Conservation (phyloP, 2,888 invertebrate species). For the Brassicogethes aeneus region DNA sequence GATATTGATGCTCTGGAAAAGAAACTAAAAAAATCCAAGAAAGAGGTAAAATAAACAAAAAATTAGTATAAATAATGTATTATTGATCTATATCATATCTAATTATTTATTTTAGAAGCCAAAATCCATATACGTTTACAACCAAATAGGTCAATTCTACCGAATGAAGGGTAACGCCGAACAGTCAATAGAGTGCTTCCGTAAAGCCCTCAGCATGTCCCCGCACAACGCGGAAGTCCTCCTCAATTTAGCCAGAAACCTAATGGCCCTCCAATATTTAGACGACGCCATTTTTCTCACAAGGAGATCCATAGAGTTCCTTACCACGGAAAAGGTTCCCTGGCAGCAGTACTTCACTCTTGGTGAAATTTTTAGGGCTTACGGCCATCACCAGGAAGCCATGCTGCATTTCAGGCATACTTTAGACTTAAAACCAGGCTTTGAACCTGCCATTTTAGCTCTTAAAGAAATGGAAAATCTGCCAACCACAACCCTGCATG, state of each 20-base stretch:
- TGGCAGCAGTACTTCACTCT: constrained; percentile 90
- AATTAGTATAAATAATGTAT: constrained; percentile 1
- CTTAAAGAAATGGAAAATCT: constrained; percentile 75
- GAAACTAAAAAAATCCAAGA: constrained; percentile 66
- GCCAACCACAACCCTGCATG: constrained; percentile 72
- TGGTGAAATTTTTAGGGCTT: constrained; percentile 86
- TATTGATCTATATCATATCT: constrained; percentile 1
- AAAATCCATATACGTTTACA: constrained; percentile 75
- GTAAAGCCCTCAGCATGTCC: constrained; percentile 73
- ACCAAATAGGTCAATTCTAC: constrained; percentile 89
- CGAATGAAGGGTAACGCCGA: constrained; percentile 81
- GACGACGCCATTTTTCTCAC: constrained; percentile 87
- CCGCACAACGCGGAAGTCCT: constrained; percentile 83
- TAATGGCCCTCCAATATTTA: constrained; percentile 78
- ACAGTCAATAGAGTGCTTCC: constrained; percentile 82
- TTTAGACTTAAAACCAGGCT: constrained; percentile 75
- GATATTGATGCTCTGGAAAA: constrained; percentile 68
- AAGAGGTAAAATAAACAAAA: constrained; percentile 45
- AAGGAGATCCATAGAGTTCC: constrained; percentile 73
- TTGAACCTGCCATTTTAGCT: constrained; percentile 71
- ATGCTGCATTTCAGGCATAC: constrained; percentile 74
- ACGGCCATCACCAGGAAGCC: constrained; percentile 84
- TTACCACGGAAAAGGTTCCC: constrained; percentile 75
- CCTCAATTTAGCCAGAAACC: constrained; percentile 72
- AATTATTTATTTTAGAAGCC: constrained; percentile 51